These are phyloP conservation scores for Coecobrya sp. DNA, from an alignment of 2,888 invertebrate species.

Conservation along the genomic window DNA sequence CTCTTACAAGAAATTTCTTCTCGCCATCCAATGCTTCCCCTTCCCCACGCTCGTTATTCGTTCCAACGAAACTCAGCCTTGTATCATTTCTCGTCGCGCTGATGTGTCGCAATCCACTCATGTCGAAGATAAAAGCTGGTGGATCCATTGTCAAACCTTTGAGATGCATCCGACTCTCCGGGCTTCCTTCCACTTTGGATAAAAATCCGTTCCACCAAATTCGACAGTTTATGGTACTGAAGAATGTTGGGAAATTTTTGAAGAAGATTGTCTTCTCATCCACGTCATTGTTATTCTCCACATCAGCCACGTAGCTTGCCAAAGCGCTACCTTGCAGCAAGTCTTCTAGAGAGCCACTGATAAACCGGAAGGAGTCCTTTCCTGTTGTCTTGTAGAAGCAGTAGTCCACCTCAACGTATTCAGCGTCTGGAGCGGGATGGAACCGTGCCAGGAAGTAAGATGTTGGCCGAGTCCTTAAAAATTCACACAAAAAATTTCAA, in stretches of 20 bases:
- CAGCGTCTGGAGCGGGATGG: background rate
- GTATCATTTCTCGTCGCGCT: background rate
- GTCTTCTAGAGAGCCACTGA: background rate
- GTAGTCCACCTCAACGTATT: constrained; percentile 45
- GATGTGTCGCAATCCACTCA: constrained; percentile 2
- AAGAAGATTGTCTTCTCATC: constrained; percentile 14
- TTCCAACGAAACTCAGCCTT: background rate
- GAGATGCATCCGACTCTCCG: background rate
- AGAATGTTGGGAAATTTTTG: background rate
- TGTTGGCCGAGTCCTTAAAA: background rate
- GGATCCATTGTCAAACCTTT: constrained; percentile 47
- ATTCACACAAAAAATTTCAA: background rate
- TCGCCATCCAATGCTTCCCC: background rate
- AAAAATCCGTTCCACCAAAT: constrained; percentile 55
- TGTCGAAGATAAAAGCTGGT: constrained; percentile 32
- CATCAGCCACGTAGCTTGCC: background rate
- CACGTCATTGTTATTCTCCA: constrained; percentile 25
- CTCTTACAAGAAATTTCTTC: background rate
- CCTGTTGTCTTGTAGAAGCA: background rate
- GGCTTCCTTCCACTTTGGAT: background rate
- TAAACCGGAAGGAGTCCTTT: background rate
- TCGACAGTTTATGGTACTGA: background rate
- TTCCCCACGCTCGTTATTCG: background rate
- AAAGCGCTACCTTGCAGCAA: background rate
- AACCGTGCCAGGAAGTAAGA: constrained; percentile 47